A percentile compares a stretch with the other conserved stretches of the same genome.
Conservation (phyloP, 1,140 invertebrate genomes). For the Theocolax elegans region DNA sequence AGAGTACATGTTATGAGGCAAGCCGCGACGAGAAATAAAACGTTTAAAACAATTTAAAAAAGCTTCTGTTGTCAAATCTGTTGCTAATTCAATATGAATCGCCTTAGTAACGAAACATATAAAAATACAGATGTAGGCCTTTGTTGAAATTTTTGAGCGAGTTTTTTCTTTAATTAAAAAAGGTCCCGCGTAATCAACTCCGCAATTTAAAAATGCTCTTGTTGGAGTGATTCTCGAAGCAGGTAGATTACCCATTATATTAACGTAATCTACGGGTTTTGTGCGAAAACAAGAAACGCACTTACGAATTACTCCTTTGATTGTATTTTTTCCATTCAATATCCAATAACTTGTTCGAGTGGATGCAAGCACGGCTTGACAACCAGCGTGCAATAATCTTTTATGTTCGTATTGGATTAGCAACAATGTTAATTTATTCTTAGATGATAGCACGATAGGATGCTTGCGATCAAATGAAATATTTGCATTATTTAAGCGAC, state of each 20-base stretch:
- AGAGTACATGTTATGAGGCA: constrained; percentile 19
- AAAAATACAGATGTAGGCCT: constrained; percentile 3
- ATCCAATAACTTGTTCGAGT: constrained; percentile 44
- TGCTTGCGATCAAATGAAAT: constrained; percentile 47
- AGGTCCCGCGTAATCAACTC: constrained; percentile 50
- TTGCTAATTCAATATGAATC: constrained; percentile 25
- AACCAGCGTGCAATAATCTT: constrained; percentile 41
- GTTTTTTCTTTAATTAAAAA: too few species aligned
- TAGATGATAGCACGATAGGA: background rate
- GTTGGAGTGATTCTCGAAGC: constrained; percentile 22
- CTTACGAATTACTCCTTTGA: background rate
- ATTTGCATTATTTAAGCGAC: constrained; percentile 51
- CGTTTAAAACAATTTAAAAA: constrained; percentile 48
- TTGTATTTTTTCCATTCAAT: constrained; percentile 33
- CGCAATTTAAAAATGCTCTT: constrained; percentile 47
- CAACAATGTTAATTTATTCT: background rate
- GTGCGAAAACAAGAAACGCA: background rate
- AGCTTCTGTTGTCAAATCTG: constrained; percentile 43
- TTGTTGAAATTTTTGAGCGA: too few species aligned
- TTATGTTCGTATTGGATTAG: constrained; percentile 38
- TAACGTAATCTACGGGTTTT: constrained; percentile 35
- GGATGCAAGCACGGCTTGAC: too few species aligned
- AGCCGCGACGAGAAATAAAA: constrained; percentile 46
- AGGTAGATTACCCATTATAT: constrained; percentile 50
- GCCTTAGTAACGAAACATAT: constrained; percentile 2